A percentile compares a stretch with the other conserved stretches of the same genome.
Evolutionary conservation across 30 jellyfish, hydroid and myxozoan genomes (phyloP).

Genomic region (Phacellophora camtschatica): DNA sequence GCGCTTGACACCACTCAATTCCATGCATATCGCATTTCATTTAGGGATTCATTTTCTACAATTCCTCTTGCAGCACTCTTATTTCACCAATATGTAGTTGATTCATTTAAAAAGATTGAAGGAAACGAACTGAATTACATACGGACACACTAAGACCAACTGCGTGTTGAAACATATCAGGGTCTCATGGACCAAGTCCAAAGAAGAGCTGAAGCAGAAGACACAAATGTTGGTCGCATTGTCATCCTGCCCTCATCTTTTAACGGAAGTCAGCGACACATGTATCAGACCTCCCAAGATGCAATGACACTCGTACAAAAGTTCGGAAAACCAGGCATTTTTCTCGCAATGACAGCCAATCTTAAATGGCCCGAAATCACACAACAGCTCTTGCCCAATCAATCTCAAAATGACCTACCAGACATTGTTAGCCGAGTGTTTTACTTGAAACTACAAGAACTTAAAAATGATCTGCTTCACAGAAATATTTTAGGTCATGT

Average conservation of each 20-base stretch:
- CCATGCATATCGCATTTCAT: neutral
- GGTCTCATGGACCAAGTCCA: neutral
- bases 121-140: neutral
- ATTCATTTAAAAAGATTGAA: neutral
- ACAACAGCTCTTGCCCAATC: neutral
- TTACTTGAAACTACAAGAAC: constrained; percentile 6
- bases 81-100: neutral
- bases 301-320: constrained; percentile 14
- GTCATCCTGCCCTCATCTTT: constrained; percentile 30
- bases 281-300: constrained; percentile 41
- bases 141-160: neutral
- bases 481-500: constrained; percentile 20
- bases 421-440: constrained; percentile 35
- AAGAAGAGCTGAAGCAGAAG: neutral
- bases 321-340: neutral
- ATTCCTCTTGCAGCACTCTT: neutral
- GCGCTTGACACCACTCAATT: neutral
- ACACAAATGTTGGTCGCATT: constrained; percentile 28
- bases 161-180: neutral
- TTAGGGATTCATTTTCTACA: neutral
- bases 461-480: neutral
- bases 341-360: neutral
- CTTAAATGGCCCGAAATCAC: neutral
- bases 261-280: constrained; percentile 26
- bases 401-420: neutral